A percentile compares a stretch with the other conserved stretches of the same genome.
Evolutionary conservation across 2,113 vertebrate genomes (phyloP).

Genomic region (Pygathrix nemaeus): DNA sequence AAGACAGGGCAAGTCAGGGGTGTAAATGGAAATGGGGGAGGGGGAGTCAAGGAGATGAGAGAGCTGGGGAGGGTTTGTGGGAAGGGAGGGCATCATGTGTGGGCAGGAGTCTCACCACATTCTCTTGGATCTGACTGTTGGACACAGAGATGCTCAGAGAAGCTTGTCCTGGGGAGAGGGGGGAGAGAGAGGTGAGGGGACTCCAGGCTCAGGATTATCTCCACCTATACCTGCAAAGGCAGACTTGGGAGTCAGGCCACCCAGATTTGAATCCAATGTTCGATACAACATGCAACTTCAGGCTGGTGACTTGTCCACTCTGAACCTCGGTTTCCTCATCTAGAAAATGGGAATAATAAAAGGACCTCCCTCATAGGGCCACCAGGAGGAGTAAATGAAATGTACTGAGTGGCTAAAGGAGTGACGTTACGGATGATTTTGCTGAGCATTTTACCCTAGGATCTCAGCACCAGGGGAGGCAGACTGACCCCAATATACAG

Average conservation of each 20-base stretch:
- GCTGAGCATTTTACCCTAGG: not conserved
- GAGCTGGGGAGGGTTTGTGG: not conserved
- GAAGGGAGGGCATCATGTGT: not conserved
- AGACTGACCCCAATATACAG: not conserved
- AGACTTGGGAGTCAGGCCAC: not conserved
- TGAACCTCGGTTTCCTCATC: not conserved
- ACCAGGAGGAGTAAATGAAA: not conserved
- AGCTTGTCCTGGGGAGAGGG: conserved; percentile 86
- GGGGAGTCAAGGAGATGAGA: not conserved
- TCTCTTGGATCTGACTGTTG: conserved; percentile 94
- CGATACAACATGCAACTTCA: not conserved
- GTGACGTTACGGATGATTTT: not conserved
- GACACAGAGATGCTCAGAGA: conserved; percentile 93
- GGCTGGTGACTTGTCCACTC: not conserved
- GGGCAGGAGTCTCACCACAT: conserved; percentile 86
- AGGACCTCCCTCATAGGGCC: not conserved
- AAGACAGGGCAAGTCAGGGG: not conserved
- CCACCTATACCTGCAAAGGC: not conserved
- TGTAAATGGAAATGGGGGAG: not conserved
- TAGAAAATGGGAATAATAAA: not conserved
- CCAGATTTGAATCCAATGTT: fast-evolving
- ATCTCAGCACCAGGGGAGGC: not conserved
- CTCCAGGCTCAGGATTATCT: fast-evolving
- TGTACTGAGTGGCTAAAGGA: not conserved
- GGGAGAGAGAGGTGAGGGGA: not conserved